Evolutionary conservation across 1,140 invertebrate species (phyloP), one percentile per base, ranked within the genome.

Genomic region (Varroa destructor): DNA sequence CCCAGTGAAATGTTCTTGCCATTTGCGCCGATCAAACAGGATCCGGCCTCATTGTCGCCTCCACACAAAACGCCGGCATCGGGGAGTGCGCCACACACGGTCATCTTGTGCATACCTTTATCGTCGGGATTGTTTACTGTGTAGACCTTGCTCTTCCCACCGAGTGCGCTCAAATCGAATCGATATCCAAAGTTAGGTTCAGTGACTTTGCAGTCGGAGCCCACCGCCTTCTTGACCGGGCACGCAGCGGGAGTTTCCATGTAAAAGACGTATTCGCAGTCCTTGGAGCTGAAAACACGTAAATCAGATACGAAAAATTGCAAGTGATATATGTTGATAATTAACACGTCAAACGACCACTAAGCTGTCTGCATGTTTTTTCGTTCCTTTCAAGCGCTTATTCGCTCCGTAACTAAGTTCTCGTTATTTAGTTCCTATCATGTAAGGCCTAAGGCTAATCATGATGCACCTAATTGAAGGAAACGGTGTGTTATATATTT

Each of bases 171-270:
- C 64, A 79, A 72, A 73, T 79, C 76, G 78, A 79, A 79, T 0
- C 56, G 71, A 72, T 77, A 76, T 10, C 76, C 78, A 72, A 77
- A 79, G 0, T 77, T 43, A 1, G 77, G 76, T 46, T 79, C 78
- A 6, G 42, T 72, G 0, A 80, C 79, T 61, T 75, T 75, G 73
- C 79, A 80, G 46, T 77, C 72, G 14, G 51, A 55, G 58, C 78
- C 78, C 36, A 14, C 71, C n/a, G 25, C 55, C 36, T 72, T 74
- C 76, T 77, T 71, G 42, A 77, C 71, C 5, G 77, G 73, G 74
- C 79, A 80, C 42, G 79, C 79, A 46, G 74, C 77, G 8, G 79
- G 79, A 14, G 79, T 80, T 12, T 74, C 73, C 77, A 79, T 77
- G 55, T 46, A 77, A 76, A 81, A 80, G 5, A 76, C 72, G 73